phyloP scores from a whole-genome alignment of 2,888 invertebrate species.

The Scaptomyza caliginosa region DNA sequence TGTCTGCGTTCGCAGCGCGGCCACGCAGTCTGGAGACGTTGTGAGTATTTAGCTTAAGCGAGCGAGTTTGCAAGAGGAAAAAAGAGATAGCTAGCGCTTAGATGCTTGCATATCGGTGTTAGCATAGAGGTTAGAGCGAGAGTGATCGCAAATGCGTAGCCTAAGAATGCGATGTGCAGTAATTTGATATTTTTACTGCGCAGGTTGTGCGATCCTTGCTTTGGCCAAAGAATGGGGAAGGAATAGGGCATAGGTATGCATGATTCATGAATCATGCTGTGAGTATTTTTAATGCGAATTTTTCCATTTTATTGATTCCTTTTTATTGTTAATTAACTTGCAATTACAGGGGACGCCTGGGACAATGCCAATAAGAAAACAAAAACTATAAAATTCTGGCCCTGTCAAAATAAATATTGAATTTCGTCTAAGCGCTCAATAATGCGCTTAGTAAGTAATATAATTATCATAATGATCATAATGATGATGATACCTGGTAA shows the following conservation, averaged over 20 bases:
- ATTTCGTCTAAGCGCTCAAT: constrained; percentile 51
- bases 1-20: constrained; percentile 41
- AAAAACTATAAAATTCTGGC: constrained; percentile 6
- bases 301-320: constrained; percentile 26
- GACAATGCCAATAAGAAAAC: constrained; percentile 44
- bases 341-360: constrained; percentile 47
- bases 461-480: constrained; percentile 11
- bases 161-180: constrained; percentile 52
- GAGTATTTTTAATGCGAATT: constrained; percentile 63
- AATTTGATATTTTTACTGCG: constrained; percentile 64
- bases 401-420: constrained; percentile 81
- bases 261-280: constrained; percentile 59
- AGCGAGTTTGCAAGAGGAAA: background rate
- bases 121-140: constrained; percentile 4
- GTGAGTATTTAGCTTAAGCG: background rate
- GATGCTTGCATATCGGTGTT: constrained; percentile 1
- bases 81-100: constrained; percentile 31
- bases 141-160: constrained; percentile 54
- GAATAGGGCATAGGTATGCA: constrained; percentile 1
- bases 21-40: constrained; percentile 63
- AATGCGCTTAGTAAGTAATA: background rate
- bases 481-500: constrained; percentile 29
- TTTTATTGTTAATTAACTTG: constrained; percentile 76
- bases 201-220: constrained; percentile 47
- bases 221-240: background rate